Conservation (phyloP, 1,140 invertebrate species). For the Radopholus similis region DNA sequence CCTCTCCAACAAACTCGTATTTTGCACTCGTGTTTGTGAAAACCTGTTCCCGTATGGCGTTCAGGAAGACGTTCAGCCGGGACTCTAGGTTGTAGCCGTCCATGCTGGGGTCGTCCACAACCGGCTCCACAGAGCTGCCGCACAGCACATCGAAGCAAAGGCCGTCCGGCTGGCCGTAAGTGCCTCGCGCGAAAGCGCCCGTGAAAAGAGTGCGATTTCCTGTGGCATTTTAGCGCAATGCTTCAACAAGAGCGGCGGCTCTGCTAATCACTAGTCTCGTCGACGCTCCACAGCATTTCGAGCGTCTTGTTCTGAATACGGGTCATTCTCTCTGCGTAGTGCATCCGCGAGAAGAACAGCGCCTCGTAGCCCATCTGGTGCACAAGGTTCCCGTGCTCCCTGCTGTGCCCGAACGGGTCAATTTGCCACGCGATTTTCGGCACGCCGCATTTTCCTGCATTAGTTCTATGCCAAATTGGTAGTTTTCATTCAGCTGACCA, state of each 20-base stretch:
- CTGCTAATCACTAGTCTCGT: slow-evolving; percentile 60
- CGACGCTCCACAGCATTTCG: slow-evolving; percentile 79
- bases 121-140: too few species aligned
- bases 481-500: slow-evolving; percentile 57
- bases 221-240: slow-evolving; percentile 22
- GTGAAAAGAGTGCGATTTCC: slow-evolving; percentile 47
- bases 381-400: slow-evolving; percentile 65
- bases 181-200: slow-evolving; percentile 43
- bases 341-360: slow-evolving; percentile 79
- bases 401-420: slow-evolving; percentile 69
- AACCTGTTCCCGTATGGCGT: slow-evolving; percentile 61
- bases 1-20: neutral
- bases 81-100: slow-evolving; percentile 65
- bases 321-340: slow-evolving; percentile 76
- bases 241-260: neutral
- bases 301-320: slow-evolving; percentile 68
- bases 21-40: too few species aligned
- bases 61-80: slow-evolving; percentile 61
- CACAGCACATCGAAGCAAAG: slow-evolving; percentile 95
- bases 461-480: neutral
- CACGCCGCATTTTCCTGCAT: slow-evolving; percentile 61
- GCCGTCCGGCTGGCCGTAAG: slow-evolving; percentile 67
- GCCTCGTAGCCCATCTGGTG: slow-evolving; percentile 71
- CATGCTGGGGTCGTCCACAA: slow-evolving; percentile 65
- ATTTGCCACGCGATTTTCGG: slow-evolving; percentile 69